Base-by-base conservation (phyloP, 30 jellyfish, hydroid and myxozoan species). In the Sanderia malayensis region DNA sequence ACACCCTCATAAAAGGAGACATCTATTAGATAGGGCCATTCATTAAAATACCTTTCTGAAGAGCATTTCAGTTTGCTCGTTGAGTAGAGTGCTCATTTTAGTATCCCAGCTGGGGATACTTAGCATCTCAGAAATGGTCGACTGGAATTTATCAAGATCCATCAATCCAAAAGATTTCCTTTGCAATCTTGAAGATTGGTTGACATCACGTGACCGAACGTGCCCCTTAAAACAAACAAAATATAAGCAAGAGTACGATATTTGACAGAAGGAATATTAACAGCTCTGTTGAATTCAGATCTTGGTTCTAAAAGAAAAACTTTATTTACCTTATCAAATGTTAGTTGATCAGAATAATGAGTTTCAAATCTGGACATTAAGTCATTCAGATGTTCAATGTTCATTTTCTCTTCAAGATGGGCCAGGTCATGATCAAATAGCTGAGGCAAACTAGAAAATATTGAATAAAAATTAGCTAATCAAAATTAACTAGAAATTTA, bases 391-490 rank as follows among this genome's bases (percentile, higher is more conserved):
- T 77, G 89, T 22, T 37, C 58, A 23, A 65, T 77, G 31, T 77
- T 69, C 89, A 77, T 77, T 76, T 77, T 77, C 31, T 77, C 89
- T 60, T 77, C 89, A 30, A 77, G 81, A 1, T 45, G 89, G 19
- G 75, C 34, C 13, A 63, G 65, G 33, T 77, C 89, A 20, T 44
- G 37, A 9, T 77, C 89, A 28, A 70, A 63, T 22, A 74, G n/a
- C 31, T 67, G 31, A 30, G 37, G 41, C 7, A 61, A 10, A 45
- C 87, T 75, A 46, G 0, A 47, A 61, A 46, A 60, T 11, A 49
- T 4, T 49, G 27, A n/a, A n/a, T n/a, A n/a, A n/a, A n/a, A n/a
- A n/a, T n/a, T n/a, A n/a, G n/a, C n/a, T n/a, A n/a, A n/a, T n/a
- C n/a, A n/a, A n/a, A n/a, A n/a, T n/a, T n/a, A n/a, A n/a, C n/a